These are phyloP conservation scores for Nemotelus pantherinus DNA, from an alignment of 2,888 invertebrate genomes.

Conservation along the genomic window DNA sequence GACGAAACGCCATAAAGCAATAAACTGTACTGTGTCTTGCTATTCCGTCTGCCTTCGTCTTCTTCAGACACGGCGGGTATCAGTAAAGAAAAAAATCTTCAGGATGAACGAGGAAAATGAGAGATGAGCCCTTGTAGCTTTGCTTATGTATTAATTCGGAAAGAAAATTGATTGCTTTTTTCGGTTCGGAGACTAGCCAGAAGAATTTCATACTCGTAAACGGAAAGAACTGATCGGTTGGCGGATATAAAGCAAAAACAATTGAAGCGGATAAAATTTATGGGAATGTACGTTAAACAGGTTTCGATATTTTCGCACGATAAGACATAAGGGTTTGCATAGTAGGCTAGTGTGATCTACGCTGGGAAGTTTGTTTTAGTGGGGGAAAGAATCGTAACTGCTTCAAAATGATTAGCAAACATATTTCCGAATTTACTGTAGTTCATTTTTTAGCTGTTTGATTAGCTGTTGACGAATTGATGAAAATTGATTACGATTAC, in stretches of 20 bases:
- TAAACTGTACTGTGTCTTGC: neutral
- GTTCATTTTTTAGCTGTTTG: too few relatives aligned
- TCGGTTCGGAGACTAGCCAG: neutral
- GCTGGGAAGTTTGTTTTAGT: too few relatives aligned
- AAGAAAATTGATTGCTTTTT: conserved; percentile 8
- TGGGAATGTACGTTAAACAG: neutral
- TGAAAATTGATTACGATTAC: too few relatives aligned
- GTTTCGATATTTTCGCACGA: too few relatives aligned
- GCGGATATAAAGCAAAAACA: neutral
- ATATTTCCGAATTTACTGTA: too few relatives aligned
- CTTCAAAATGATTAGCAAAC: too few relatives aligned
- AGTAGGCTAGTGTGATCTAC: too few relatives aligned
- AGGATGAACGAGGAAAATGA: neutral
- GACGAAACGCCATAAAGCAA: conserved; percentile 21
- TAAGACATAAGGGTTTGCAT: too few relatives aligned
- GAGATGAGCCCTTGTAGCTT: neutral
- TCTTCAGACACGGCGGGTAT: too few relatives aligned
- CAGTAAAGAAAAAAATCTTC: conserved; percentile 6
- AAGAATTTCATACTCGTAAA: neutral
- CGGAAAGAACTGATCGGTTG: neutral
- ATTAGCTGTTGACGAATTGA: too few relatives aligned
- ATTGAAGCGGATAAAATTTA: conserved; percentile 18
- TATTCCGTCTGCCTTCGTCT: too few relatives aligned
- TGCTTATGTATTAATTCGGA: neutral
- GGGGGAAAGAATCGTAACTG: too few relatives aligned